These are phyloP conservation scores for Drosophila jambulina DNA, from an alignment of 1,140 invertebrate genomes.

Conservation along the genomic window DNA sequence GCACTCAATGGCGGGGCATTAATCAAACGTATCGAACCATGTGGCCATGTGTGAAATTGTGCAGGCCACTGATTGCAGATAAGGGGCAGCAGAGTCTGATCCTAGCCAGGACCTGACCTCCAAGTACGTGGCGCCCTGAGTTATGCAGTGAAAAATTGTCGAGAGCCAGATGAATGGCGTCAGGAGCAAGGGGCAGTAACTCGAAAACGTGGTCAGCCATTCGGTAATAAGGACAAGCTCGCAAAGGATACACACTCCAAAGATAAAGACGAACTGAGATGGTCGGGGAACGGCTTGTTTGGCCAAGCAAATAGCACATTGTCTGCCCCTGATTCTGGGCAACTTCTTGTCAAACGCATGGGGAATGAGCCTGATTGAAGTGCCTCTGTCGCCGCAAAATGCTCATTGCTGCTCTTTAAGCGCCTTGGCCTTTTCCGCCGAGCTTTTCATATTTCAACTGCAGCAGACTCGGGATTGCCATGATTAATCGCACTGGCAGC, in stretches of 20 bases:
- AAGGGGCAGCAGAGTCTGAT: constrained; percentile 21
- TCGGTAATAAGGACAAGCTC: constrained; percentile 30
- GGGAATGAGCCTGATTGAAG: constrained; percentile 79
- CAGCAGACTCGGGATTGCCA: constrained; percentile 62
- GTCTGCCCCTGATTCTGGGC: constrained; percentile 34
- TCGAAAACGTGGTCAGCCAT: constrained; percentile 50
- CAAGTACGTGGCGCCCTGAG: constrained; percentile 64
- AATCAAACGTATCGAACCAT: constrained; percentile 75
- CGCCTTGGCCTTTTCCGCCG: constrained; percentile 21
- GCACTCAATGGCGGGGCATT: constrained; percentile 57
- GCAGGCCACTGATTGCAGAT: constrained; percentile 74
- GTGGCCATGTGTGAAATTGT: constrained; percentile 78
- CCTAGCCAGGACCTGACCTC: constrained; percentile 4
- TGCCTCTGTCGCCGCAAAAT: constrained; percentile 57
- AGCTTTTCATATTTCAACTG: constrained; percentile 51
- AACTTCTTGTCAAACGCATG: constrained; percentile 81
- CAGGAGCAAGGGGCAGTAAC: constrained; percentile 17
- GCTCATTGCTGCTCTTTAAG: constrained; percentile 51
- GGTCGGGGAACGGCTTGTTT: constrained; percentile 24
- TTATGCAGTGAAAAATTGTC: constrained; percentile 78
- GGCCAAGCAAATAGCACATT: constrained; percentile 57
- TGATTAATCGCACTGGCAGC: constrained; percentile 69
- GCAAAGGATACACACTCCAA: constrained; percentile 22
- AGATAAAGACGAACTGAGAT: constrained; percentile 46
- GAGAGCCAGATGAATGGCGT: constrained; percentile 68